phyloP scores from a whole-genome alignment of 2,113 vertebrate species.

The Oxyura jamaicensis region DNA sequence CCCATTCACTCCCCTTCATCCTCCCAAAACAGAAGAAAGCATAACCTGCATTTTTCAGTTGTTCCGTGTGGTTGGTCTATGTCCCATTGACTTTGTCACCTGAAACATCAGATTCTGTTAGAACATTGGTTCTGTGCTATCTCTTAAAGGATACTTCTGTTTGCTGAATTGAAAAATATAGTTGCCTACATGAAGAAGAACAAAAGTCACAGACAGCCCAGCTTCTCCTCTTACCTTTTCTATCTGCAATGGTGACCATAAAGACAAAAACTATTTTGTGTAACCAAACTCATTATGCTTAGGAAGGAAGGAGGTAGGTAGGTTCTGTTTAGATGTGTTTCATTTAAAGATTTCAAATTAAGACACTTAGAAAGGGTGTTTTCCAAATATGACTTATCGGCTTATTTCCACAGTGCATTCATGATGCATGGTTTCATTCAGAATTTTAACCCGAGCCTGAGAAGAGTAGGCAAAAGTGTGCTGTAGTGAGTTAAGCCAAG shows the following conservation, averaged over 20 bases:
- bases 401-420: neutral
- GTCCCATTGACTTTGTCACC: neutral
- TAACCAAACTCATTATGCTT: neutral
- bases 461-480: neutral
- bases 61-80: neutral
- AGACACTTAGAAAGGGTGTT: neutral
- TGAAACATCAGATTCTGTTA: neutral
- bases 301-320: no score
- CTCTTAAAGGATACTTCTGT: neutral
- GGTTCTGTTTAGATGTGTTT: neutral
- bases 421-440: neutral
- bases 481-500: neutral
- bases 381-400: neutral
- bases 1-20: accelerated
- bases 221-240: neutral
- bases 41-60: neutral
- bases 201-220: neutral
- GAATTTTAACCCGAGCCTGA: accelerated
- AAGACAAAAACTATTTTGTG: neutral
- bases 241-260: neutral
- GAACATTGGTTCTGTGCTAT: neutral
- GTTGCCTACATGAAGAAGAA: neutral
- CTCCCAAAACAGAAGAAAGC: neutral
- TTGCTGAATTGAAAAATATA: neutral
- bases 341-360: neutral